Evolutionary conservation across 2,113 vertebrate species (phyloP).

Genomic region (Hymenochirus boettgeri): DNA sequence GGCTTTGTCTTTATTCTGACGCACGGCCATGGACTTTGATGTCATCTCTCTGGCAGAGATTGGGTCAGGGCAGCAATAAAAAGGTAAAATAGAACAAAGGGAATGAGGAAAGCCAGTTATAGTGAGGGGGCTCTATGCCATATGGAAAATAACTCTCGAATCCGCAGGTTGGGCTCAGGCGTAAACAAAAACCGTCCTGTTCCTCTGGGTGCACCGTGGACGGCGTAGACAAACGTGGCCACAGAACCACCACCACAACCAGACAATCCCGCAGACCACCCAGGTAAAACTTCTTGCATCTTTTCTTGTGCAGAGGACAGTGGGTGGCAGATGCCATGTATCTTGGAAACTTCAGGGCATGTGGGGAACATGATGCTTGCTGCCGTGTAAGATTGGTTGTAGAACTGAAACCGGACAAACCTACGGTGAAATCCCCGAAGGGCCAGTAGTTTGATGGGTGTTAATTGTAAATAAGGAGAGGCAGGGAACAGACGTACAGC

Average conservation of each 20-base stretch:
- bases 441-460: conserved; percentile 89
- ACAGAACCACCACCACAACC: conserved; percentile 69
- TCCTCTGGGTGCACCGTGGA: conserved; percentile 82
- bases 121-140: conserved; percentile 85
- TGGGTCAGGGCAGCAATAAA: conserved; percentile 83
- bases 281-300: conserved; percentile 77
- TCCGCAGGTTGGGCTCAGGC: conserved; percentile 71
- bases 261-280: conserved; percentile 71
- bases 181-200: conserved; percentile 93
- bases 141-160: conserved; percentile 82
- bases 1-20: conserved; percentile 76
- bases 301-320: conserved; percentile 79
- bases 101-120: conserved; percentile 81
- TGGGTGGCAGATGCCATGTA: conserved; percentile 94
- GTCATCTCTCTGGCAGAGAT: conserved; percentile 70
- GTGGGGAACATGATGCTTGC: conserved; percentile 97
- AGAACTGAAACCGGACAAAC: conserved; percentile 90
- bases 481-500: conserved; percentile 89
- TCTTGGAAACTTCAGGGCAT: conserved; percentile 91
- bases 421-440: conserved; percentile 84
- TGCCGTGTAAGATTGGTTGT: conserved; percentile 86
- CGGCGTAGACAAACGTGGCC: conserved; percentile 82
- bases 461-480: conserved; percentile 93
- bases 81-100: conserved; percentile 77
- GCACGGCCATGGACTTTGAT: conserved; percentile 51